Evolutionary conservation across 2,797 vertebrate genomes (phyloP), one percentile per base, ranked within the genome.

Genomic region (Apodemus agrarius): DNA sequence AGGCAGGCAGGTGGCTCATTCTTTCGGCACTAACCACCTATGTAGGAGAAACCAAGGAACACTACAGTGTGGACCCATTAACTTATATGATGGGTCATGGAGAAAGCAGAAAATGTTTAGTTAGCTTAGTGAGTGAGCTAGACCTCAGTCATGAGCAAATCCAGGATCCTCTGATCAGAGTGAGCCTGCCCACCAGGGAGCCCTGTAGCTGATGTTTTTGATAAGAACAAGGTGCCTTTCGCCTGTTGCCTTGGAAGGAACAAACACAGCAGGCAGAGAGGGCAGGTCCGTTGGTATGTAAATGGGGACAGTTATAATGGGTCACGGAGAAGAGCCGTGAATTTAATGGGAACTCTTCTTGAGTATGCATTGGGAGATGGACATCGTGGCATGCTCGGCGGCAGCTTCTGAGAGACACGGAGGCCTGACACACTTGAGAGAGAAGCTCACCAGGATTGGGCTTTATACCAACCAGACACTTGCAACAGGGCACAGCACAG

Each of bases 361-460:
- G 26, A 61, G 49, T 0, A 0, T 8, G 6, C 13, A 4, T 6
- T 26, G 46, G 21, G 67, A 72, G 65, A 59, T 0, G 0, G 43
- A 61, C 29, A 31, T 63, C 34, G 3, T 1, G 57, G 12, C 49
- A 22, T 6, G 1, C 59, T 80, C 0, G 1, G 17, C 0, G 0
- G n/a, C 0, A 0, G n/a, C n/a, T 80, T 24, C 40, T 29, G 21
- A 43, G 61, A 40, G 7, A 43, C 0, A 4, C 9, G 59, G 16
- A 46, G 34, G 21, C 40, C 72, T 57, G 8, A 12, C 2, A n/a
- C 49, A 85, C 8, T 1, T 21, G 0, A 11, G 40, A 14, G 46
- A 34, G 59, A 54, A 67, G 7, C n/a, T 72, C 29, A 3, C 2
- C 7, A n/a, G 37, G 61, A 74, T n/a, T 5, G 63, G 52, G 9